Evolutionary conservation across 2,113 vertebrate genomes (phyloP), one percentile per base, ranked within the genome.

Genomic region (Gracilinanus agilis): DNA sequence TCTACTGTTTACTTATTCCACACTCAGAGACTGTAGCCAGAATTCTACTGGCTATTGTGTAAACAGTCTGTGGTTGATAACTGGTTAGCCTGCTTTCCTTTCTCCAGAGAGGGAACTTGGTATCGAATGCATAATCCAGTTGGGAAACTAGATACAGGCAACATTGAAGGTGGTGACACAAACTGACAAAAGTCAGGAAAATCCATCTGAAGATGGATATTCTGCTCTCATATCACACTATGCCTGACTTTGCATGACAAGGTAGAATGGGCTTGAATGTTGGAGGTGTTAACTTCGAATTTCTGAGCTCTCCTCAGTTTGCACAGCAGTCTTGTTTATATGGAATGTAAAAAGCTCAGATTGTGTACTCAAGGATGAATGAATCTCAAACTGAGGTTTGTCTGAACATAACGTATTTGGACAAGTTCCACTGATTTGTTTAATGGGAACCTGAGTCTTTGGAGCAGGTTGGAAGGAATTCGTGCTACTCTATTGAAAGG

Each of bases 21-120:
- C 92, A 53, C 58, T 96, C 56, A 91, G 12, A 58, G 94, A 53
- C 56, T 93, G 6, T 8, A 40, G 83, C 40, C 54, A 34, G 2
- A 27, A 25, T 34, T 55, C 53, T 88, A 24, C 53, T 92, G 90
- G 53, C 92, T 94, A 19, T 96, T 90, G 34, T 11, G 24, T 94
- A 90, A 95, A 96, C 75, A 94, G 44, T 93, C 54, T 95, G 90
- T 95, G 61, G 88, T 94, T 96, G 83, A 34, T 93, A 96, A 83
- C 55, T 89, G 55, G 55, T 92, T 55, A 24, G 53, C 27, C 12
- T 89, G 8, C 27, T 90, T 93, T 92, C 91, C 55, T 54, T 94
- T 67, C 88, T 53, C 67, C 27, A 9, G 34, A 88, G 91, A 24
- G 2, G 53, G n/a, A 53, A 90, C 3, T 92, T 94, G 89, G 92